Conservation (phyloP, 23 tunicate species). For the Phallusia fumigata region DNA sequence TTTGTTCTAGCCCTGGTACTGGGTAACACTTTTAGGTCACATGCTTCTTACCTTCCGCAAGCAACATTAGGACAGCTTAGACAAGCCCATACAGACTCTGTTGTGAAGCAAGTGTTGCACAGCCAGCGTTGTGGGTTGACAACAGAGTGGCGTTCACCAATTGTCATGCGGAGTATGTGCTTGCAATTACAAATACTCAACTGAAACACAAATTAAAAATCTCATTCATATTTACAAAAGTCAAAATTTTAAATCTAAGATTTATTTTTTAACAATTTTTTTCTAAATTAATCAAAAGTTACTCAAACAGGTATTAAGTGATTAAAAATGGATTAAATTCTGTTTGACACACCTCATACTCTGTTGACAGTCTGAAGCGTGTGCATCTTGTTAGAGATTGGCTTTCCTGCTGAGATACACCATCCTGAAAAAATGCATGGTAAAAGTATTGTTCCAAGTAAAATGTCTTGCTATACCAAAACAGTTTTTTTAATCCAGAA, state of each 20-base stretch:
- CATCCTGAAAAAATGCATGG: constrained; percentile 23
- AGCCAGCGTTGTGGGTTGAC: constrained; percentile 83
- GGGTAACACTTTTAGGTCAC: no score
- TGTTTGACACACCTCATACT: constrained; percentile 57
- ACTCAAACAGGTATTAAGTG: not conserved
- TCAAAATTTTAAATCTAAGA: not conserved
- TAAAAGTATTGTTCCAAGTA: no score
- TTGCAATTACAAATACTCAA: constrained; percentile 87
- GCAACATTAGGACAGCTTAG: constrained; percentile 96
- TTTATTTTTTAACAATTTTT: not conserved
- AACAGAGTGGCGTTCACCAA: constrained; percentile 86
- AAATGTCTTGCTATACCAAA: no score
- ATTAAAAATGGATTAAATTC: not conserved
- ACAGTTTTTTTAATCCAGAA: no score
- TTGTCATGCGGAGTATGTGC: constrained; percentile 79
- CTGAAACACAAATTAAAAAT: constrained; percentile 28
- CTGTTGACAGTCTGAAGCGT: constrained; percentile 71
- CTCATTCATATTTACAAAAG: not conserved
- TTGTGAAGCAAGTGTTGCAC: constrained; percentile 72
- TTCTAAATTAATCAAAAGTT: not conserved
- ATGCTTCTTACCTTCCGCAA: constrained; percentile 72
- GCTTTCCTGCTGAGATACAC: constrained; percentile 56
- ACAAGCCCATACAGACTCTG: constrained; percentile 94
- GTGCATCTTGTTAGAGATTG: constrained; percentile 77
- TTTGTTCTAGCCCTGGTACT: no score